These are phyloP conservation scores for Brienomyrus brachyistius DNA, from an alignment of 2,113 vertebrate species.

Conservation along the genomic window DNA sequence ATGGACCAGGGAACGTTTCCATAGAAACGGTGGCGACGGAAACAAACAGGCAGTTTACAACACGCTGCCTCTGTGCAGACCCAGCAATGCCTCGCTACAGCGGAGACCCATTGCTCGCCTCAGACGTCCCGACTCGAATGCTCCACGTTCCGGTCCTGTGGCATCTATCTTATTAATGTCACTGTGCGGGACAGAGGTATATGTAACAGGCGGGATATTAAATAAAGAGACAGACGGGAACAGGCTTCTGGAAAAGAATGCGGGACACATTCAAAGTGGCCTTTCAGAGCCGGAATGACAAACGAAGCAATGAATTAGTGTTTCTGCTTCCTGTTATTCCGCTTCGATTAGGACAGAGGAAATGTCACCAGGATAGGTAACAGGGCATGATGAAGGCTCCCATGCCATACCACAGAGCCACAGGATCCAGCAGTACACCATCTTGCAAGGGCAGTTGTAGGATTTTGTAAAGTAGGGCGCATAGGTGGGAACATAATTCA, in stretches of 20 bases:
- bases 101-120: neutral
- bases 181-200: neutral
- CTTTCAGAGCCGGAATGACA: neutral
- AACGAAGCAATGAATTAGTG: neutral
- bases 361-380: neutral
- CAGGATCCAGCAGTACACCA: neutral
- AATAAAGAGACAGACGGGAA: neutral
- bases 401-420: neutral
- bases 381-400: neutral
- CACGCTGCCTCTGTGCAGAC: neutral
- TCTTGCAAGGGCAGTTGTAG: neutral
- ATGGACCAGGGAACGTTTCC: slow-evolving; percentile 38
- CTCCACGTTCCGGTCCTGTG: neutral
- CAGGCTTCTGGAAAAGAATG: neutral
- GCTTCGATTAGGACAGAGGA: neutral
- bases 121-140: neutral
- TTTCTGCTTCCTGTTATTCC: neutral
- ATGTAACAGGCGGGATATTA: neutral
- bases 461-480: neutral
- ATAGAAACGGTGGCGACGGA: slow-evolving; percentile 38
- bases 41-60: neutral
- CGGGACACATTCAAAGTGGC: neutral
- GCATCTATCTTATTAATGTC: neutral
- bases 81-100: neutral
- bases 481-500: neutral